Conservation (phyloP, 2,888 invertebrate genomes). For the Epicampocera succincta region DNA sequence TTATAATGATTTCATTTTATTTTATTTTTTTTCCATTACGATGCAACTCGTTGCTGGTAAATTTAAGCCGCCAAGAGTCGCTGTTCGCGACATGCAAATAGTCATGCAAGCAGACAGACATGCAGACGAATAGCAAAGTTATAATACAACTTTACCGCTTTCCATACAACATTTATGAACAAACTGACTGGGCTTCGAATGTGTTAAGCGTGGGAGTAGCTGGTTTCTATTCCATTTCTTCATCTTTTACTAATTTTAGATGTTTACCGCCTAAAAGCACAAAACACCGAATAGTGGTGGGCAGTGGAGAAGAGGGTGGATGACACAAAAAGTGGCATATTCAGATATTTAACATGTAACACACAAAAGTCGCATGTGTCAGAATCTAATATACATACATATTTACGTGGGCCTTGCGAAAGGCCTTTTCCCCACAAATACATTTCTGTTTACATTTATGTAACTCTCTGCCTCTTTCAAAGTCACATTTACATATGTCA, state of each 20-base stretch:
- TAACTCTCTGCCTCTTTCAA: no score
- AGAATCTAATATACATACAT: no score
- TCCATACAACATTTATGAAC: slow-evolving; percentile 27
- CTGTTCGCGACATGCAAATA: slow-evolving; percentile 9
- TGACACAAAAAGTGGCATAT: slow-evolving; percentile 35
- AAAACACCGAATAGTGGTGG: neutral
- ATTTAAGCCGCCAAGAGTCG: slow-evolving; percentile 43
- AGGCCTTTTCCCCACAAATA: no score
- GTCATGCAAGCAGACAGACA: slow-evolving; percentile 3
- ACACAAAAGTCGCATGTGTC: neutral
- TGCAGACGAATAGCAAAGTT: slow-evolving; percentile 6
- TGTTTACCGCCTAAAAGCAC: slow-evolving; percentile 53
- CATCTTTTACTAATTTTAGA: slow-evolving; percentile 56
- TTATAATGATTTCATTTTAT: slow-evolving; percentile 62
- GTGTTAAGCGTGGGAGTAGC: slow-evolving; percentile 62
- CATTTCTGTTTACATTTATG: no score
- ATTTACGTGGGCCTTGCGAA: no score
- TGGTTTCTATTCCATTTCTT: slow-evolving; percentile 55
- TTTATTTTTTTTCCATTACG: slow-evolving; percentile 43
- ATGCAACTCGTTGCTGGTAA: slow-evolving; percentile 46
- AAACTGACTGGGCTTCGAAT: slow-evolving; percentile 22
- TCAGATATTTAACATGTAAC: slow-evolving; percentile 13
- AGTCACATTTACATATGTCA: no score
- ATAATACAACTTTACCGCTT: slow-evolving; percentile 51
- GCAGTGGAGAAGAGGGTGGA: neutral